Evolutionary conservation across 2,888 invertebrate species (phyloP).

Genomic region (Chirona hameri): DNA sequence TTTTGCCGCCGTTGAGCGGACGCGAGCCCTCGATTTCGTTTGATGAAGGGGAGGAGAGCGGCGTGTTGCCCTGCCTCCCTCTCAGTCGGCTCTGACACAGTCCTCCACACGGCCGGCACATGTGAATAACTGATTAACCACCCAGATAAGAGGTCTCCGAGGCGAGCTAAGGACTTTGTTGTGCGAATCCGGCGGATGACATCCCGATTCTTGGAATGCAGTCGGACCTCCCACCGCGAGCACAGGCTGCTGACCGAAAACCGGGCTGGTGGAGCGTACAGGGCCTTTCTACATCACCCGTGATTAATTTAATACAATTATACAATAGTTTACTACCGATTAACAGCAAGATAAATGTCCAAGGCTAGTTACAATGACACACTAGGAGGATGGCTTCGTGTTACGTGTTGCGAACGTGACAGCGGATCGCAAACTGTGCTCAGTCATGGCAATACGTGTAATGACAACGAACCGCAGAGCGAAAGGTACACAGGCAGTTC

Average conservation of each 20-base stretch:
- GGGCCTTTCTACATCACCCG: too few species aligned
- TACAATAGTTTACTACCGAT: too few species aligned
- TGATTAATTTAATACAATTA: too few species aligned
- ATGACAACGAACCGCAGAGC: too few species aligned
- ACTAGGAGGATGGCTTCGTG: too few species aligned
- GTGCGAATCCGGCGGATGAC: slow-evolving; percentile 2
- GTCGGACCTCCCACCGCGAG: background rate
- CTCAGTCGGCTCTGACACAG: background rate
- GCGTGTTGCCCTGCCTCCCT: background rate
- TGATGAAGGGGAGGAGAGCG: background rate
- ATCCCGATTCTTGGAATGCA: background rate
- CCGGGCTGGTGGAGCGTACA: background rate
- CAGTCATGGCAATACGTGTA: too few species aligned
- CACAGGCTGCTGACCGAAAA: background rate
- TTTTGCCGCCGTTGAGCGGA: background rate
- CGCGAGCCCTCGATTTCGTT: background rate
- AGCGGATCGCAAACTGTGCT: too few species aligned
- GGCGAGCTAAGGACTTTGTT: slow-evolving; percentile 4
- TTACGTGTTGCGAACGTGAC: too few species aligned
- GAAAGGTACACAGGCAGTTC: too few species aligned
- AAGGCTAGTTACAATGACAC: too few species aligned
- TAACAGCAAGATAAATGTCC: too few species aligned
- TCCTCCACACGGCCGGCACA: background rate
- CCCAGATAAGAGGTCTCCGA: background rate
- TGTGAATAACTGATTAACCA: slow-evolving; percentile 26